A percentile compares a stretch with the other conserved stretches of the same genome.
phyloP scores from a whole-genome alignment of 2,888 invertebrate species.

The Pollenia griseotomentosa region DNA sequence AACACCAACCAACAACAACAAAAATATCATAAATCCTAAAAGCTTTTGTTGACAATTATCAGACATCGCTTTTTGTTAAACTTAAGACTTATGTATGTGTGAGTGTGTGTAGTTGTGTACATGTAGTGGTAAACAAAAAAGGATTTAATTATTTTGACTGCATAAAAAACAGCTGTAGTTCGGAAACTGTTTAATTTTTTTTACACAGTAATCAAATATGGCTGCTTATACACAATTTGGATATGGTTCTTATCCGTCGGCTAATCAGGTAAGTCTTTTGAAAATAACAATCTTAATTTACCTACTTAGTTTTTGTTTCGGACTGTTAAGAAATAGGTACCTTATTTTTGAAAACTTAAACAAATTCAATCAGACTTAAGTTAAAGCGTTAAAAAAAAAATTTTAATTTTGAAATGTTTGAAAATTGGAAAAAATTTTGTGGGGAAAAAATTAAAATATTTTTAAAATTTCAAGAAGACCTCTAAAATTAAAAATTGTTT shows the following conservation, averaged over 20 bases:
- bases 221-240: constrained; percentile 96
- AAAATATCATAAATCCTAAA: constrained; percentile 56
- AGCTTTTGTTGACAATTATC: constrained; percentile 72
- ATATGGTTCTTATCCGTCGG: constrained; percentile 93
- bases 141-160: constrained; percentile 56
- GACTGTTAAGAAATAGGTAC: too few species aligned
- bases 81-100: background rate
- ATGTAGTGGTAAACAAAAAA: constrained; percentile 36
- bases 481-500: too few species aligned
- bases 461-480: too few species aligned
- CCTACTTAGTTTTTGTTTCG: background rate
- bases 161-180: constrained; percentile 23
- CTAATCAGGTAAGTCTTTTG: constrained; percentile 91
- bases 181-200: constrained; percentile 29
- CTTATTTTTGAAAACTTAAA: too few species aligned
- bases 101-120: constrained; percentile 7
- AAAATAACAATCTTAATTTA: background rate
- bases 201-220: constrained; percentile 77
- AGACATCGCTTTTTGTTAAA: constrained; percentile 39
- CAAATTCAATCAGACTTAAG: too few species aligned
- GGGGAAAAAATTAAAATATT: too few species aligned
- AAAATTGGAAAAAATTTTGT: too few species aligned
- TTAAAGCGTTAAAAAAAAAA: too few species aligned
- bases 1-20: constrained; percentile 33
- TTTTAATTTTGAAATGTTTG: too few species aligned